Base-by-base conservation (phyloP, 2,113 vertebrate genomes). In the Caloenas nicobarica region DNA sequence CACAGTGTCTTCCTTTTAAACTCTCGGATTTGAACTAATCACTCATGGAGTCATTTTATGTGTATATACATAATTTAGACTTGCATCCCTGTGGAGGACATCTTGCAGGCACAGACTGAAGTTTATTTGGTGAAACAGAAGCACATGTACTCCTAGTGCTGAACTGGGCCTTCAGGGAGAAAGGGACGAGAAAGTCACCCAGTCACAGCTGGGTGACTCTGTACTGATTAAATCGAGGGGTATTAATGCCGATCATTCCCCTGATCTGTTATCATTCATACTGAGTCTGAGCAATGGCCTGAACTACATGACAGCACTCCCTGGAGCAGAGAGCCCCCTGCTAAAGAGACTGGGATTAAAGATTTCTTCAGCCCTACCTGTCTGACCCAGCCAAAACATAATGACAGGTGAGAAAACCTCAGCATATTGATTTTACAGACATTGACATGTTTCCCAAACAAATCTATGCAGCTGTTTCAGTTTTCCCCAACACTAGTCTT, bases 81-180 rank as follows among this genome's bases (percentile, higher is more conserved):
- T 53, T 69, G 54, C 54, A 77, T 61, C 62, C 61, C 58, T 53
- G 31, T 57, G 23, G 79, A 93, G 71, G 44, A 76, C 14, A 51
- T 53, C 66, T 68, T 74, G 69, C 34, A 76, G 91, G 78, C 18
- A 48, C 17, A 81, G 25, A 31, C n/a, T 58, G 65, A 87, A 89
- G 46, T 60, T 81, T 71, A 53, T 64, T 62, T 65, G 48, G 53
- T 44, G 69, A 81, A 94, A 65, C n/a, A 56, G 4, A 66, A 77
- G 65, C 1, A 0, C 3, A 0, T 19, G n/a, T 54, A 23, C 46
- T 36, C 64, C 60, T 48, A 4, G 18, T 9, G 57, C 70, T 82
- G 74, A 86, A 23, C 40, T 72, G 62, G 48, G 14, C 48, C 90
- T 87, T 92, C 66, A 81, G 74, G 65, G 77, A 78, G 40, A 22